Evolutionary conservation across 2,888 invertebrate genomes (phyloP).

Genomic region (Chalcosyrphus nemorum): DNA sequence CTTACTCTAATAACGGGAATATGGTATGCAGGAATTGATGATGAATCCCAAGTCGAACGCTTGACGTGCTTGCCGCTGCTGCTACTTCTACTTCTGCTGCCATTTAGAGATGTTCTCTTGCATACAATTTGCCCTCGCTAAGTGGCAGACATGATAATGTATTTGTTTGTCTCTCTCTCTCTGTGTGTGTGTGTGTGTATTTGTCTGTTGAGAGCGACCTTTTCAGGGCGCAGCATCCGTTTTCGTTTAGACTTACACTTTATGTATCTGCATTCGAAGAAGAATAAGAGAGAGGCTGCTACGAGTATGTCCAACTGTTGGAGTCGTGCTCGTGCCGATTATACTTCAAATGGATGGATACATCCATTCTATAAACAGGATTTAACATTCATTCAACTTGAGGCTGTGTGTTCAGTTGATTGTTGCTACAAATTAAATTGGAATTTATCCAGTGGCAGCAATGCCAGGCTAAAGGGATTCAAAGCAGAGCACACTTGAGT

Average conservation of each 20-base stretch:
- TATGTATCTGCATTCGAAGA: neutral
- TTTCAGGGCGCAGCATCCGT: conserved; percentile 60
- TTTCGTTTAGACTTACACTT: neutral
- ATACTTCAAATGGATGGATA: conserved; percentile 18
- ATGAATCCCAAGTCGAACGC: conserved; percentile 35
- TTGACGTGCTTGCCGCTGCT: neutral
- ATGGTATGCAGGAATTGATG: conserved; percentile 38
- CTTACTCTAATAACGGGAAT: conserved; percentile 65
- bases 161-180: no score
- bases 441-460: neutral
- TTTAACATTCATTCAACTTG: conserved; percentile 39
- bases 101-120: no score
- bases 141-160: neutral
- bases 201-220: conserved; percentile 15
- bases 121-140: conserved; percentile 25
- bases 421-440: conserved; percentile 52
- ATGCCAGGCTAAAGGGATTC: neutral
- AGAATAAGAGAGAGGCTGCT: neutral
- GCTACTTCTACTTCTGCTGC: conserved; percentile 23
- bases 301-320: neutral
- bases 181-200: neutral
- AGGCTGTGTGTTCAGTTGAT: conserved; percentile 30
- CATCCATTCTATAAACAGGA: conserved; percentile 25
- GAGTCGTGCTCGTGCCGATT: conserved; percentile 22
- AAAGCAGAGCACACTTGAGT: conserved; percentile 28